Percentiles rank a stretch among this genome's conserved stretches.
Conservation (phyloP, 2,888 invertebrate species). For the Drosophila tanythrix region DNA sequence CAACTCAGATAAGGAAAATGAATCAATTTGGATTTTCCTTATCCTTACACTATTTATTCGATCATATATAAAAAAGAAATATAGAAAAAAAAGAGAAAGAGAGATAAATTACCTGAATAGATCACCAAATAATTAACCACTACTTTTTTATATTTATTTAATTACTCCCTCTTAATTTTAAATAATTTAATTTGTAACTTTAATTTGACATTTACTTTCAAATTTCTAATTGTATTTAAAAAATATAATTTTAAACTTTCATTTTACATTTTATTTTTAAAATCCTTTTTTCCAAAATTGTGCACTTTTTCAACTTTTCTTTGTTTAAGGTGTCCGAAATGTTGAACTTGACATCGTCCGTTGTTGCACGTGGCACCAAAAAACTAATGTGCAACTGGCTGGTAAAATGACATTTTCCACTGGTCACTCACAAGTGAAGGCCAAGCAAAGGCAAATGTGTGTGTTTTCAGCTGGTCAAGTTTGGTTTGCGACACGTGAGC, state of each 20-base stretch:
- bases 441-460: conserved; percentile 34
- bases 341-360: conserved; percentile 39
- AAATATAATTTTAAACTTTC: no score
- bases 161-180: not conserved
- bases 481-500: conserved; percentile 19
- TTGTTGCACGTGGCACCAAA: conserved; percentile 12
- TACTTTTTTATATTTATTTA: not conserved
- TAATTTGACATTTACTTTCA: no score
- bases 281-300: rapidly evolving
- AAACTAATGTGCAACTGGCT: not conserved
- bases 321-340: not conserved
- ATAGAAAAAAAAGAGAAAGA: not conserved
- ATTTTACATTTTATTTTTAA: no score
- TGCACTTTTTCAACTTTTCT: not conserved
- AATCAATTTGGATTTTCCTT: not conserved
- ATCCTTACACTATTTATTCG: not conserved
- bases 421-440: conserved; percentile 27
- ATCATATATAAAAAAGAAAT: not conserved
- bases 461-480: not conserved
- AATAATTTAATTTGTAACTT: not conserved
- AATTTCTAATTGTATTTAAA: no score
- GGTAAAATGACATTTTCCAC: conserved; percentile 4
- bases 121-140: not conserved
- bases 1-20: not conserved
- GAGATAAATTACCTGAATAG: not conserved